Evolutionary conservation across 2,797 vertebrate species (phyloP).

Genomic region (Esox masquinongy): DNA sequence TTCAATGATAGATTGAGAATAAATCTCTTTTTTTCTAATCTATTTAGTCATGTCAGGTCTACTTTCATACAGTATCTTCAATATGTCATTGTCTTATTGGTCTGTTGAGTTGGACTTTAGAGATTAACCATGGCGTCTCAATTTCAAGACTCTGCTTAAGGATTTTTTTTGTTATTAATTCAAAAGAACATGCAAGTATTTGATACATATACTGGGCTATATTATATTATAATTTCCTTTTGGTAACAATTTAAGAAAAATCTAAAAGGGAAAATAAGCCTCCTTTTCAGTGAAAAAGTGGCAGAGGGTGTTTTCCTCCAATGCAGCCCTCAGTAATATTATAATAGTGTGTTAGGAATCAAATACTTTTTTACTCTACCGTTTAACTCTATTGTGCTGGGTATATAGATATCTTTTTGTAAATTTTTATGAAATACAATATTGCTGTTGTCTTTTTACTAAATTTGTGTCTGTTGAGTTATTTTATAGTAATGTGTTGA

Average conservation of each 20-base stretch:
- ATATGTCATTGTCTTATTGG: conserved; percentile 11
- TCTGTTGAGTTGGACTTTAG: conserved; percentile 20
- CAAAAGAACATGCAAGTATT: conserved; percentile 16
- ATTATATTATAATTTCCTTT: conserved; percentile 16
- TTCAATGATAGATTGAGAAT: neutral
- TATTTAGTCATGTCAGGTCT: conserved; percentile 24
- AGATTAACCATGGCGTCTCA: conserved; percentile 43
- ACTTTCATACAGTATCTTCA: conserved; percentile 8
- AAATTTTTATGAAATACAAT: conserved; percentile 86
- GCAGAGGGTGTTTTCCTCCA: neutral
- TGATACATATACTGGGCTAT: conserved; percentile 12
- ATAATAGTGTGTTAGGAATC: conserved; percentile 24
- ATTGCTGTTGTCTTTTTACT: conserved; percentile 72
- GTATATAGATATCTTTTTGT: conserved; percentile 94
- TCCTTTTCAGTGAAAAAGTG: conserved; percentile 14
- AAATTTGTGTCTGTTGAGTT: conserved; percentile 42
- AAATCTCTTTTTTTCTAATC: neutral
- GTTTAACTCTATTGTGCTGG: conserved; percentile 62
- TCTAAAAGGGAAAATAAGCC: conserved; percentile 6
- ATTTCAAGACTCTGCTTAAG: conserved; percentile 26
- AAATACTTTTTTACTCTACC: conserved; percentile 50
- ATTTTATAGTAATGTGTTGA: conserved; percentile 22
- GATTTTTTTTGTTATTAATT: conserved; percentile 34
- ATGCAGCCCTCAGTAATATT: conserved; percentile 7
- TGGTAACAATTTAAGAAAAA: conserved; percentile 11